Percentiles rank a stretch among this genome's conserved stretches.
These are phyloP conservation scores for Eudyptes chrysolophus DNA, from an alignment of 2,113 vertebrate species.

Conservation along the genomic window DNA sequence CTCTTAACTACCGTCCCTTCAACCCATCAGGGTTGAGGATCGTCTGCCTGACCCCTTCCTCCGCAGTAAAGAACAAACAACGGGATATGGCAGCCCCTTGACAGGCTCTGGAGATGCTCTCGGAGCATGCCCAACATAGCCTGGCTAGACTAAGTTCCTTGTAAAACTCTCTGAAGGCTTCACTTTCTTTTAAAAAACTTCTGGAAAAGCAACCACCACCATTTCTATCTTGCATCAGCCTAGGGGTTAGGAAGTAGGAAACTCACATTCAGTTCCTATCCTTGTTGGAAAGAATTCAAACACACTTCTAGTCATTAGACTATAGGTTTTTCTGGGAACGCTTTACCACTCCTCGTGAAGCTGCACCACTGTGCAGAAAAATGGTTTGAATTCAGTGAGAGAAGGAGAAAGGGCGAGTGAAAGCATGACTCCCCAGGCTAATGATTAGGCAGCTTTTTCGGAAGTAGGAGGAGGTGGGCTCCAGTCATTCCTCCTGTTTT, in stretches of 20 bases:
- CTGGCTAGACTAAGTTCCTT: not conserved
- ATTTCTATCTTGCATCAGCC: not conserved
- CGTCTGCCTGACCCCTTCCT: fast-evolving
- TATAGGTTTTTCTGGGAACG: constrained; percentile 19
- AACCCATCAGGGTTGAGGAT: not conserved
- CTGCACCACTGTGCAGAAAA: constrained; percentile 48
- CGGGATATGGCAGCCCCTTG: not conserved
- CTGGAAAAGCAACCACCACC: not conserved
- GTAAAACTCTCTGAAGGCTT: not conserved
- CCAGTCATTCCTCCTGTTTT: constrained; percentile 17
- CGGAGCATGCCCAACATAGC: not conserved
- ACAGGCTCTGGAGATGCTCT: not conserved
- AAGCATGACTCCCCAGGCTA: constrained; percentile 32
- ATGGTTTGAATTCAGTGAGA: constrained; percentile 41
- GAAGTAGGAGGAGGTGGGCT: constrained; percentile 11
- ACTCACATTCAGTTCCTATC: not conserved
- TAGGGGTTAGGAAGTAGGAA: not conserved
- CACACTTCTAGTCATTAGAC: constrained; percentile 34
- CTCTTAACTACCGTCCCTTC: not conserved
- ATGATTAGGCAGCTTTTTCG: constrained; percentile 11
- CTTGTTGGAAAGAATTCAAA: constrained; percentile 28
- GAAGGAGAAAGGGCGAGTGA: not conserved
- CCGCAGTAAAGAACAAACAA: not conserved
- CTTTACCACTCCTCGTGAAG: not conserved
- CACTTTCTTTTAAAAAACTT: not conserved